Conservation (phyloP, 2,888 invertebrate species). For the Aphidius colemani region DNA sequence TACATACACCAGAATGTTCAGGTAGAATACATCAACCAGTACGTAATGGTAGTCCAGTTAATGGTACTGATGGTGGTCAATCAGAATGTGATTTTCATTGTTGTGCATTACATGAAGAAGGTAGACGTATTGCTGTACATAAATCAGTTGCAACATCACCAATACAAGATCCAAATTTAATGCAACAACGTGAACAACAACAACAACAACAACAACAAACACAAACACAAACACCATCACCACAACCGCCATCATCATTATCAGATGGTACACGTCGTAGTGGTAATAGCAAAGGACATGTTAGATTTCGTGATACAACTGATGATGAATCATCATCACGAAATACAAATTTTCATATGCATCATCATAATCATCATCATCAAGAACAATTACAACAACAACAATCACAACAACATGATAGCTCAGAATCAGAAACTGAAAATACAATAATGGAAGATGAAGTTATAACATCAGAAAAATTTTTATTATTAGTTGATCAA, state of each 20-base stretch:
- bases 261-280: conserved; percentile 59
- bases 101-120: conserved; percentile 92
- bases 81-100: conserved; percentile 94
- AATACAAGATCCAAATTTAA: conserved; percentile 72
- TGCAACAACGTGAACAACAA: conserved; percentile 51
- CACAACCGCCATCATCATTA: conserved; percentile 64
- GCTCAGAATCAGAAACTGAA: conserved; percentile 91
- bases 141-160: conserved; percentile 92
- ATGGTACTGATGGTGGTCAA: conserved; percentile 62
- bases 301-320: conserved; percentile 83
- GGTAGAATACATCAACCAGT: conserved; percentile 72
- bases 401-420: conserved; percentile 71
- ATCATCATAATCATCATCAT: conserved; percentile 48
- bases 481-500: conserved; percentile 90
- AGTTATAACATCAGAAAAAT: conserved; percentile 86
- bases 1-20: conserved; percentile 83
- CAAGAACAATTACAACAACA: too few relatives aligned
- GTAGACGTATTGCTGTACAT: conserved; percentile 87
- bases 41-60: conserved; percentile 69
- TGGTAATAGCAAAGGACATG: conserved; percentile 75
- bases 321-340: conserved; percentile 59
- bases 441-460: conserved; percentile 93
- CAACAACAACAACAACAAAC: conserved; percentile 53
- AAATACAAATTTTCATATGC: conserved; percentile 51
- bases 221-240: conserved; percentile 64